Evolutionary conservation across 2,113 vertebrate species (phyloP), one percentile per base, ranked within the genome.

Genomic region (Elephas maximus): DNA sequence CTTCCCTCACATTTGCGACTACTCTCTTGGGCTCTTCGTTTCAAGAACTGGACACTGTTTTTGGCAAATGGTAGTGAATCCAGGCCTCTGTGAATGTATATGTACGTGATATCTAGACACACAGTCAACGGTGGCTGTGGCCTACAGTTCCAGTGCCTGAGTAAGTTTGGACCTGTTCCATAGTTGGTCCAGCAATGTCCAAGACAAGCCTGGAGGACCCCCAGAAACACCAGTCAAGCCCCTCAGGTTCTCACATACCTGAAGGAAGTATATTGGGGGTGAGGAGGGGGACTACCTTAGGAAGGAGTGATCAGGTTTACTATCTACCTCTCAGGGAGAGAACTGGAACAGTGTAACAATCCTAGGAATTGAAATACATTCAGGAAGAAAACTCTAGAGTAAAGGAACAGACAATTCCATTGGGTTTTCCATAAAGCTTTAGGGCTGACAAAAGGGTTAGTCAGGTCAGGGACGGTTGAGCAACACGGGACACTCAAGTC

Each of bases 31-130:
- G 73, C 41, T 60, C 28, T 45, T 88, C 60, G 37, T 44, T 83
- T 76, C 30, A 91, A 94, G 60, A 96, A 94, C 45, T 51, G 37
- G 26, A 60, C 15, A 21, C 21, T 37, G 92, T 85, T 82, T 60
- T 83, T 44, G 67, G n/a, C 14, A 90, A 60, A 69, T 2, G 7
- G 62, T 14, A 30, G 12, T 48, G n/a, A 88, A 44, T 83, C 12
- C 30, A 80, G 30, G 76, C n/a, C 85, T 95, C 85, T 2, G 44
- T 23, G 23, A 88, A 67, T 2, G 41, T 48, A 53, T 2, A 12
- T 48, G 74, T 45, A 6, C 0, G 30, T 30, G 74, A 44, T 37
- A 30, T 48, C 15, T 8, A 77, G 37, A 20, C 21, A 14, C 20
- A 57, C 26, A 21, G 23, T 30, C 44, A 8, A 17, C 17, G 21